Evolutionary conservation across 2,797 vertebrate species (phyloP).

Genomic region (Craterocephalus amniculus): DNA sequence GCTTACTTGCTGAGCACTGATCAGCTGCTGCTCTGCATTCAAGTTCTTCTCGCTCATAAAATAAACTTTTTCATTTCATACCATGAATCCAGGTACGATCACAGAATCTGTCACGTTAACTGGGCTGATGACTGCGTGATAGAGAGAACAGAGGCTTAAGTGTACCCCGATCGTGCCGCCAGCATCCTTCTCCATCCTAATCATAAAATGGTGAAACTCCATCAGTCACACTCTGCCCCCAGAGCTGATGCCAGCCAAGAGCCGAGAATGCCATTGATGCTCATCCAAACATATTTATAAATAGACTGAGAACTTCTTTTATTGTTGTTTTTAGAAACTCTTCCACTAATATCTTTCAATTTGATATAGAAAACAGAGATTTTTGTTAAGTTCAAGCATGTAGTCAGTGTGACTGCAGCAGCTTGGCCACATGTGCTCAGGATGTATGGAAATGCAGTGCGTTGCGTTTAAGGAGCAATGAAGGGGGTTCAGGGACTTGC

Average conservation of each 20-base stretch:
- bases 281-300: constrained; percentile 68
- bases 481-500: constrained; percentile 51
- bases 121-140: constrained; percentile 37
- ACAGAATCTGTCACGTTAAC: constrained; percentile 45
- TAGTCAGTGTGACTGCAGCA: constrained; percentile 12
- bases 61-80: constrained; percentile 16
- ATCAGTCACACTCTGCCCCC: constrained; percentile 70
- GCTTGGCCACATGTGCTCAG: constrained; percentile 21
- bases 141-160: constrained; percentile 64
- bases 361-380: constrained; percentile 34
- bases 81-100: constrained; percentile 46
- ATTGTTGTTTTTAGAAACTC: constrained; percentile 48
- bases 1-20: constrained; percentile 33
- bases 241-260: constrained; percentile 66
- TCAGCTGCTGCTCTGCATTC: constrained; percentile 26
- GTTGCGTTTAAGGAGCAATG: constrained; percentile 47
- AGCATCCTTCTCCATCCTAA: constrained; percentile 54
- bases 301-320: constrained; percentile 65
- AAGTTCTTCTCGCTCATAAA: constrained; percentile 25
- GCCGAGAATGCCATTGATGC: constrained; percentile 69
- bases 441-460: constrained; percentile 18
- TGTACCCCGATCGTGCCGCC: constrained; percentile 67
- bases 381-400: constrained; percentile 15
- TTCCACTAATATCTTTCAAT: constrained; percentile 29
- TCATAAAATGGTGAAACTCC: constrained; percentile 76